Base-by-base conservation (phyloP, 2,113 vertebrate species). In the Marmota flaviventris region DNA sequence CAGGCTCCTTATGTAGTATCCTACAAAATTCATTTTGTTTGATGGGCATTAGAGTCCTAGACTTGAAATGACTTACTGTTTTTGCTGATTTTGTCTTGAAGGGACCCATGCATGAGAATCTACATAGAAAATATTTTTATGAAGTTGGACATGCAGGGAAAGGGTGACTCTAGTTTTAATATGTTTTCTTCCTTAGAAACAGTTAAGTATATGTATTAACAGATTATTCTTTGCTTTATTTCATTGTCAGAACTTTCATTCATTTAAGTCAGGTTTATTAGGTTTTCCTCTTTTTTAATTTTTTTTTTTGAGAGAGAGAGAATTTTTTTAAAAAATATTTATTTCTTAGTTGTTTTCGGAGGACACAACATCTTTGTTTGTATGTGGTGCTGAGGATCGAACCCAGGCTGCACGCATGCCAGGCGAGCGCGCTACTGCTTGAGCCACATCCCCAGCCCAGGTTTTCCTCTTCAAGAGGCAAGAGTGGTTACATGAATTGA, bases 191-290 rank as follows among this genome's bases (percentile, higher is more conserved):
- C 18, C 56, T 94, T 97, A 96, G 39, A 89, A 97, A 95, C 17
- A 95, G 14, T 87, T 88, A 24, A 56, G 4, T 84, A 27, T 95
- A 76, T 91, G 3, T 88, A 93, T 90, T 88, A 91, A 39, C 42
- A 95, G 27, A 96, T 72, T 89, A 75, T 65, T 96, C 72, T 96
- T 93, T 91, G 69, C 27, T 93, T 96, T 91, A 51, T 95, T 97
- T 94, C 87, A 75, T 95, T 85, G 84, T 81, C 76, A 96, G 67
- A 95, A 63, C 37, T 96, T 97, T 97, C 29, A 91, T 75, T 94
- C 34, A 85, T 87, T 97, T 73, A 76, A 81, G 29, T 97, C 78
- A 91, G 34, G 32, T 85, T 93, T 88, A 18, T 93, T 95, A 27
- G 76, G 1, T 89, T 96, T 94, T 85, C 69, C 14, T 93, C 48